Conservation (phyloP, 2,113 vertebrate species). For the Theristicus caerulescens region DNA sequence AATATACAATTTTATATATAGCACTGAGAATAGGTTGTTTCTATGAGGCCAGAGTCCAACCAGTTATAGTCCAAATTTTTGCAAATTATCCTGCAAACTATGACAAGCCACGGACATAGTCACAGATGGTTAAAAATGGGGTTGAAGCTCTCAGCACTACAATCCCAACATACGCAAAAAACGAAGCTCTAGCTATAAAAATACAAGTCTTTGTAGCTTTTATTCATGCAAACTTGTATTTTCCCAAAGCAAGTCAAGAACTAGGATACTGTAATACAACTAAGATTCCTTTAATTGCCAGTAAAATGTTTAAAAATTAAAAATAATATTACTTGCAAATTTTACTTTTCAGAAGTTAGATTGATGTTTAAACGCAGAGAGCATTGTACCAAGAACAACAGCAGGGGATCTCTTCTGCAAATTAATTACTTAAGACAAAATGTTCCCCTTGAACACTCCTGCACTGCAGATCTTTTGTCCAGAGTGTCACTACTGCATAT, state of each 20-base stretch:
- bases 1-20: slow-evolving; percentile 67
- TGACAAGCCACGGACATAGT: slow-evolving; percentile 27
- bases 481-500: slow-evolving; percentile 55
- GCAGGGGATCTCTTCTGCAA: slow-evolving; percentile 64
- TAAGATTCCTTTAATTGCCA: slow-evolving; percentile 38
- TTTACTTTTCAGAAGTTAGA: slow-evolving; percentile 62
- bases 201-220: neutral
- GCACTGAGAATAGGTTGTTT: slow-evolving; percentile 68
- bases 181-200: neutral
- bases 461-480: slow-evolving; percentile 71
- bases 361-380: slow-evolving; percentile 57
- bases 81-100: slow-evolving; percentile 62
- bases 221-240: neutral
- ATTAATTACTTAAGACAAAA: slow-evolving; percentile 71
- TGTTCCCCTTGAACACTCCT: slow-evolving; percentile 65
- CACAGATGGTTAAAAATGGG: slow-evolving; percentile 57
- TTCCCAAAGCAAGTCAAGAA: slow-evolving; percentile 28
- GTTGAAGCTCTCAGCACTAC: slow-evolving; percentile 25
- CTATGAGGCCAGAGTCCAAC: slow-evolving; percentile 63
- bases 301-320: slow-evolving; percentile 42
- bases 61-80: slow-evolving; percentile 48
- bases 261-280: slow-evolving; percentile 9
- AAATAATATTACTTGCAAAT: slow-evolving; percentile 58
- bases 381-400: slow-evolving; percentile 57
- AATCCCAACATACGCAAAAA: neutral